phyloP scores from a whole-genome alignment of 2,888 invertebrate species.

The Caenorhabditis becei region DNA sequence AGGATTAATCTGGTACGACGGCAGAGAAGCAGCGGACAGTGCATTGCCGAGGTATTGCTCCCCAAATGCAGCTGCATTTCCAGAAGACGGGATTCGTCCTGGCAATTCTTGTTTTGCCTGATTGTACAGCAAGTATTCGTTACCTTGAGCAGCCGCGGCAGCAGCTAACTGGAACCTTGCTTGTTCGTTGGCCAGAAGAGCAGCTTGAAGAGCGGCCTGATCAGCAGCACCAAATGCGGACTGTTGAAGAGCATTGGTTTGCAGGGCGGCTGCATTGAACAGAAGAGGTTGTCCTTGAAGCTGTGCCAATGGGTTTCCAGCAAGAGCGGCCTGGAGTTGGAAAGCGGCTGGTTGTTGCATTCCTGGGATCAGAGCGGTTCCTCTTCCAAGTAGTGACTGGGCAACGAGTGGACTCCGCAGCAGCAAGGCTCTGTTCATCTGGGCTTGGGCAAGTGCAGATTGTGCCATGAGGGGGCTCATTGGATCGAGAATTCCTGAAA shows the following conservation, averaged over 20 bases:
- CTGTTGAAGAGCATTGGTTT: conserved; percentile 34
- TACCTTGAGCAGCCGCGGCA: conserved; percentile 66
- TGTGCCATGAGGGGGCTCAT: conserved; percentile 62
- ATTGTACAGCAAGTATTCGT: conserved; percentile 45
- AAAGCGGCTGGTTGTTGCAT: conserved; percentile 55
- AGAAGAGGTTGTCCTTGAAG: conserved; percentile 66
- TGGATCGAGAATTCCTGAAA: conserved; percentile 60
- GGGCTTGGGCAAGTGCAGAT: conserved; percentile 65
- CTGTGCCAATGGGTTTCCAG: conserved; percentile 56
- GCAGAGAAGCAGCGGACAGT: conserved; percentile 65
- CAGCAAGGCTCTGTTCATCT: conserved; percentile 64
- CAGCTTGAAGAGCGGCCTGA: conserved; percentile 55
- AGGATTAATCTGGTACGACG: conserved; percentile 65
- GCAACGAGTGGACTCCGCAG: conserved; percentile 64
- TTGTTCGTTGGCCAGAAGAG: conserved; percentile 66
- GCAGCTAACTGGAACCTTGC: conserved; percentile 65
- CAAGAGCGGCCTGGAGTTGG: conserved; percentile 48
- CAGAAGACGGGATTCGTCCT: conserved; percentile 64
- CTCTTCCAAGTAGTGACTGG: conserved; percentile 60
- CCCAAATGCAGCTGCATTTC: conserved; percentile 55
- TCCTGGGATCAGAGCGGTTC: conserved; percentile 50
- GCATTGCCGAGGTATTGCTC: conserved; percentile 71
- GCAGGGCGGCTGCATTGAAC: conserved; percentile 60
- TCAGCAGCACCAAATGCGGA: conserved; percentile 56
- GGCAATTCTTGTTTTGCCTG: conserved; percentile 48